These are phyloP conservation scores for Liodrosophila aerea DNA, from an alignment of 2,888 invertebrate genomes.

Conservation along the genomic window DNA sequence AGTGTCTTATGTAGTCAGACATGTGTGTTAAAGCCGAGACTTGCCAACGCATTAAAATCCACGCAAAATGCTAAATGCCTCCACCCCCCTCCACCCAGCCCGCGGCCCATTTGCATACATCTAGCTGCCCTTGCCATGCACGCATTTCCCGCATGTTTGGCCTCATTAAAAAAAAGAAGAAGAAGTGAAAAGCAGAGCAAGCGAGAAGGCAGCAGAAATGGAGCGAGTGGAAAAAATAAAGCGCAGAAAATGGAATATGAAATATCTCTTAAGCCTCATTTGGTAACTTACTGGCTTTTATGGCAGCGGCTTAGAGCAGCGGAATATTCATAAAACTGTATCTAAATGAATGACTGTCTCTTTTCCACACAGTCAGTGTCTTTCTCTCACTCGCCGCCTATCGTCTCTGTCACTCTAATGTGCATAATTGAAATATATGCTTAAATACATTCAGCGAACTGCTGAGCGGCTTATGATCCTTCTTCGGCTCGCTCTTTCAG, in stretches of 20 bases:
- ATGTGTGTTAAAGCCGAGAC: neutral
- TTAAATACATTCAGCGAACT: constrained; percentile 60
- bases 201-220: too few species aligned
- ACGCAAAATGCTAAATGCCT: constrained; percentile 1
- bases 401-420: constrained; percentile 30
- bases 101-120: too few species aligned
- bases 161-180: constrained; percentile 1
- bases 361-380: neutral
- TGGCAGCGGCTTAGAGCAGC: constrained; percentile 52
- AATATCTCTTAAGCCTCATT: constrained; percentile 58
- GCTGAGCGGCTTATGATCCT: constrained; percentile 65
- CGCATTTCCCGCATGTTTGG: constrained; percentile 7
- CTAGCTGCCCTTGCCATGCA: constrained; percentile 4
- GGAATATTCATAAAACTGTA: constrained; percentile 23
- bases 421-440: constrained; percentile 71
- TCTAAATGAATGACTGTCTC: constrained; percentile 17
- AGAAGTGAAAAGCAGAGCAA: neutral
- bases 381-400: neutral
- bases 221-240: constrained; percentile 1
- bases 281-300: constrained; percentile 58
- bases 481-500: constrained; percentile 11
- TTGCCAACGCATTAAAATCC: constrained; percentile 3
- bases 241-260: constrained; percentile 41
- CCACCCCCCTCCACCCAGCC: neutral
- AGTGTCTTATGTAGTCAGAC: too few species aligned